A percentile compares a stretch with the other conserved stretches of the same genome.
These are phyloP conservation scores for Prunella himalayana DNA, from an alignment of 2,113 vertebrate genomes.

Conservation along the genomic window DNA sequence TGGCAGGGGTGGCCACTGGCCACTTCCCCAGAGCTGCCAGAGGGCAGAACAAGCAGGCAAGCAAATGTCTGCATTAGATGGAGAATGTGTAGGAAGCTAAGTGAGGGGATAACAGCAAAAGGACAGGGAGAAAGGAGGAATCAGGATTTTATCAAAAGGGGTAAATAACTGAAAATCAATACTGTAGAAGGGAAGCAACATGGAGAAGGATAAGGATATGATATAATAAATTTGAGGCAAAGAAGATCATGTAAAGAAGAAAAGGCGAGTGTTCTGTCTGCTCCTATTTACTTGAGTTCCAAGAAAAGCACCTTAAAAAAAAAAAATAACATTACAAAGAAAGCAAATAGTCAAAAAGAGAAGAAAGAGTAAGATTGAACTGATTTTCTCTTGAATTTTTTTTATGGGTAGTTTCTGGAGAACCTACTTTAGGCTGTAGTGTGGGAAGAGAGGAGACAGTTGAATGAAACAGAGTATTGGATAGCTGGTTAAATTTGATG, in stretches of 20 bases:
- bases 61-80: neutral
- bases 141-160: neutral
- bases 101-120: neutral
- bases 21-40: neutral
- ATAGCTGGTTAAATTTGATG: neutral
- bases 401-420: neutral
- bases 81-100: neutral
- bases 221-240: neutral
- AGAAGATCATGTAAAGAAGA: neutral
- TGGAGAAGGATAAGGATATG: neutral
- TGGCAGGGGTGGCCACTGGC: accelerated
- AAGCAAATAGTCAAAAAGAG: neutral
- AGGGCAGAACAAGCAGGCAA: neutral
- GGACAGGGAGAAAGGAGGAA: neutral
- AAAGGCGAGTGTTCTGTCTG: neutral
- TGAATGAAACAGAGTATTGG: neutral
- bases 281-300: neutral
- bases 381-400: neutral
- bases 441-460: neutral
- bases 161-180: neutral
- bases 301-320: neutral
- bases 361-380: neutral
- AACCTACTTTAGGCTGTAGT: neutral
- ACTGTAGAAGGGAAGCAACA: neutral
- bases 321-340: neutral